A percentile compares a stretch with the other conserved stretches of the same genome.
Evolutionary conservation across 2,113 vertebrate genomes (phyloP).

Genomic region (Pelvicachromis taeniatus): DNA sequence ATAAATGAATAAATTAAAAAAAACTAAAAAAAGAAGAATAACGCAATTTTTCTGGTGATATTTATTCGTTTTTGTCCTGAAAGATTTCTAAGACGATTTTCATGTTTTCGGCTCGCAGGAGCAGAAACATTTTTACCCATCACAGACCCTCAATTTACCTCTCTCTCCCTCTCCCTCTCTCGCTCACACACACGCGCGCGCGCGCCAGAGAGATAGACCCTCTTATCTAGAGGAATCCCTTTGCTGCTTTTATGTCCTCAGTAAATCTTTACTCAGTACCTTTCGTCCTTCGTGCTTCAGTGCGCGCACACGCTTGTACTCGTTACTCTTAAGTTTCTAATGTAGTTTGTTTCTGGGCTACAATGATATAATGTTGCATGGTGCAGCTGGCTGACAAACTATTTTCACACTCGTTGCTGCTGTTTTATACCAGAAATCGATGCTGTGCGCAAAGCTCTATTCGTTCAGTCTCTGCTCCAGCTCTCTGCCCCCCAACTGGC

Average conservation of each 20-base stretch:
- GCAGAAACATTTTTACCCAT: neutral
- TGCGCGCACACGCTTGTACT: neutral
- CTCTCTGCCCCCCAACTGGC: neutral
- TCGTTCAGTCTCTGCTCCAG: neutral
- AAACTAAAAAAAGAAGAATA: neutral
- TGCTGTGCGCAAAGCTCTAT: neutral
- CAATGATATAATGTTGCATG: neutral
- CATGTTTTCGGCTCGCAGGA: neutral
- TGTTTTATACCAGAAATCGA: neutral
- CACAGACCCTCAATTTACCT: slow-evolving; percentile 13
- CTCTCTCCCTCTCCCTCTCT: neutral
- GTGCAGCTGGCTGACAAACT: neutral
- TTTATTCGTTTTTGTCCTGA: neutral
- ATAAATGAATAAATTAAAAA: neutral
- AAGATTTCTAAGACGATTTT: neutral
- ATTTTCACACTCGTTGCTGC: neutral
- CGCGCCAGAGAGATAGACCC: neutral
- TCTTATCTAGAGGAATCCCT: slow-evolving; percentile 56
- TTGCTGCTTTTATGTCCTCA: slow-evolving; percentile 53
- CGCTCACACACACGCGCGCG: neutral
- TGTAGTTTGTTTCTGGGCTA: neutral
- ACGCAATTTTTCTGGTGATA: neutral
- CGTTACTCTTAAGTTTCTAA: neutral
- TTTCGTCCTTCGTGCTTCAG: neutral
- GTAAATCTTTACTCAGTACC: slow-evolving; percentile 51